Conservation (phyloP, 2,888 invertebrate species). For the Lasioglossum malachurum region DNA sequence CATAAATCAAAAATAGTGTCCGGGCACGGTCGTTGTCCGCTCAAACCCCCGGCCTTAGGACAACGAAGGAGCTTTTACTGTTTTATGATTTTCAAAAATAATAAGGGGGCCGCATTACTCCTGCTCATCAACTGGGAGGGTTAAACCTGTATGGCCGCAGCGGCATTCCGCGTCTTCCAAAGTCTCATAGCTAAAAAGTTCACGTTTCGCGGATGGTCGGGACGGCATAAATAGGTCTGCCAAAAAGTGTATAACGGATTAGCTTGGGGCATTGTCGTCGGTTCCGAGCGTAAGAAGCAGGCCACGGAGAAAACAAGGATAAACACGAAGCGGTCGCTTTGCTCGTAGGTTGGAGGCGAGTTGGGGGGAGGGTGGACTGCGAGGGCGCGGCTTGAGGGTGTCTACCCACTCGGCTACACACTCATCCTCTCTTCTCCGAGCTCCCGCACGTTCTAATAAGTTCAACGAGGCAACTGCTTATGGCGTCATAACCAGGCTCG, state of each 20-base stretch:
- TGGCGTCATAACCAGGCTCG: slow-evolving; percentile 72
- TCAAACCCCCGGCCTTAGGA: too few relatives aligned
- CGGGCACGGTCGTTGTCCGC: too few relatives aligned
- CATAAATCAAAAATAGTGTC: too few relatives aligned
- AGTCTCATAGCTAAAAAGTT: background rate
- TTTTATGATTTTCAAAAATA: background rate
- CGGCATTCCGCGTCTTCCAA: background rate
- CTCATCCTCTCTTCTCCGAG: slow-evolving; percentile 54
- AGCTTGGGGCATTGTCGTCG: slow-evolving; percentile 38
- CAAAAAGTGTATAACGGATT: slow-evolving; percentile 58
- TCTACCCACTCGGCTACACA: slow-evolving; percentile 66
- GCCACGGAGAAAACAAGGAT: slow-evolving; percentile 30
- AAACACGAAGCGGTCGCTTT: slow-evolving; percentile 21
- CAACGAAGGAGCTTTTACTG: too few relatives aligned
- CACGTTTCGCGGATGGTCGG: background rate
- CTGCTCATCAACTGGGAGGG: background rate
- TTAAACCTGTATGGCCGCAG: background rate
- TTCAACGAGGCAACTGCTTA: slow-evolving; percentile 74
- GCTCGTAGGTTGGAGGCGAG: background rate
- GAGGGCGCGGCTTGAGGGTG: slow-evolving; percentile 22
- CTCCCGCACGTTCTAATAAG: slow-evolving; percentile 69
- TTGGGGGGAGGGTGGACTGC: slow-evolving; percentile 15
- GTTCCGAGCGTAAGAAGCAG: slow-evolving; percentile 46
- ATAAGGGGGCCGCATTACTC: background rate
- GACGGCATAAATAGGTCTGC: slow-evolving; percentile 45